These are phyloP conservation scores for Eurypyga helias DNA, from an alignment of 2,113 vertebrate genomes.

Conservation along the genomic window DNA sequence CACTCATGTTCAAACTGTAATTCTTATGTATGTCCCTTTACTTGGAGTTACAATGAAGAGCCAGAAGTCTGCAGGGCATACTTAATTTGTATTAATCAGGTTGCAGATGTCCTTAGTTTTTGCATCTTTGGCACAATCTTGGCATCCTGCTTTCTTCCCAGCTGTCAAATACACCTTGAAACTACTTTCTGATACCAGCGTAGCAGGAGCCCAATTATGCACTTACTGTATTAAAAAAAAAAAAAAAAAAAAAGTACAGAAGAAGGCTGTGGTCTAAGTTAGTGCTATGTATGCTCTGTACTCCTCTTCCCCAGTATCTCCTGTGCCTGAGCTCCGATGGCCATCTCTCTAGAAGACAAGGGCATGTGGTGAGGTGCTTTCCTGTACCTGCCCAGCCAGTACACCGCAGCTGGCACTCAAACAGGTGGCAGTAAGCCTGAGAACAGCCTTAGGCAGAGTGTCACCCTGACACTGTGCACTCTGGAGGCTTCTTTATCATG, in stretches of 20 bases:
- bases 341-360: not conserved
- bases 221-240: not conserved
- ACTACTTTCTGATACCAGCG: not conserved
- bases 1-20: not conserved
- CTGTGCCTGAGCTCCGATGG: not conserved
- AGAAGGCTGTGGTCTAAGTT: not conserved
- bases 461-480: accelerated
- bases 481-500: not conserved
- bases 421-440: not conserved
- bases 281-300: too few species aligned
- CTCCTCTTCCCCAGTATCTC: not conserved
- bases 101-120: not conserved
- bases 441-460: not conserved
- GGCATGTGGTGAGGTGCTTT: not conserved
- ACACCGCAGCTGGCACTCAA: not conserved
- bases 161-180: not conserved
- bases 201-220: not conserved
- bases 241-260: not conserved
- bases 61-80: not conserved
- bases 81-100: not conserved
- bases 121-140: not conserved
- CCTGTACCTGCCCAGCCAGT: not conserved
- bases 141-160: not conserved
- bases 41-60: not conserved
- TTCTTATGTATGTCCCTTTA: not conserved